Evolutionary conservation across 2,797 vertebrate species (phyloP).

Genomic region (Channa striata): DNA sequence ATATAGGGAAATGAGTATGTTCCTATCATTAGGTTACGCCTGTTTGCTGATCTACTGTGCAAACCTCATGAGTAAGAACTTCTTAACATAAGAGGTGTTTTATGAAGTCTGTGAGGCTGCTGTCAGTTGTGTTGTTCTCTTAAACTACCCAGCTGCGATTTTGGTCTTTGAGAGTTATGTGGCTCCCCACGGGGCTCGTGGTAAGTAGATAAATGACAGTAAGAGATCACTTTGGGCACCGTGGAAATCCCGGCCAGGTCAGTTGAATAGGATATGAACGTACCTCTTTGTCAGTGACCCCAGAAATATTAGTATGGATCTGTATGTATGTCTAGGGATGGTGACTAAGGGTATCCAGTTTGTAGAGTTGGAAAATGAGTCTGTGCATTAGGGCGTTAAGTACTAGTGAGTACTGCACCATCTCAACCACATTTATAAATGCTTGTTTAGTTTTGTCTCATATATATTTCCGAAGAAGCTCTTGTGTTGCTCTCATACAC

Average conservation of each 20-base stretch:
- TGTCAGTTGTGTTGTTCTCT: conserved; percentile 26
- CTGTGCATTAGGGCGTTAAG: not conserved
- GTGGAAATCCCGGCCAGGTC: conserved; percentile 6
- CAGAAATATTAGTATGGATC: not conserved
- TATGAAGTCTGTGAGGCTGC: conserved; percentile 33
- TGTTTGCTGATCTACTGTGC: conserved; percentile 53
- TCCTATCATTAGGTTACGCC: conserved; percentile 64
- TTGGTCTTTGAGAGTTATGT: conserved; percentile 5
- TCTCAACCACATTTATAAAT: not conserved
- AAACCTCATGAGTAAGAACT: conserved; percentile 66
- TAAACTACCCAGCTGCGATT: conserved; percentile 29
- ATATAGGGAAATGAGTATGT: conserved; percentile 25
- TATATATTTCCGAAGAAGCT: not conserved
- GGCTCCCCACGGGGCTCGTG: not conserved
- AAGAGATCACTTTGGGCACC: conserved; percentile 4
- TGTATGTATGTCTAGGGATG: not conserved
- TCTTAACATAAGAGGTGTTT: conserved; percentile 67
- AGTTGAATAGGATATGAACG: conserved; percentile 10
- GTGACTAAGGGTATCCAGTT: not conserved
- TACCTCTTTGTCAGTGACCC: not conserved
- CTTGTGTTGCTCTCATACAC: not conserved
- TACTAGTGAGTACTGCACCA: not conserved
- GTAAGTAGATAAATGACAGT: conserved; percentile 22
- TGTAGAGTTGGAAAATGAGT: not conserved
- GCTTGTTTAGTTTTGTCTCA: not conserved